Evolutionary conservation across 2,113 vertebrate species (phyloP).

Genomic region (Mobula hypostoma): DNA sequence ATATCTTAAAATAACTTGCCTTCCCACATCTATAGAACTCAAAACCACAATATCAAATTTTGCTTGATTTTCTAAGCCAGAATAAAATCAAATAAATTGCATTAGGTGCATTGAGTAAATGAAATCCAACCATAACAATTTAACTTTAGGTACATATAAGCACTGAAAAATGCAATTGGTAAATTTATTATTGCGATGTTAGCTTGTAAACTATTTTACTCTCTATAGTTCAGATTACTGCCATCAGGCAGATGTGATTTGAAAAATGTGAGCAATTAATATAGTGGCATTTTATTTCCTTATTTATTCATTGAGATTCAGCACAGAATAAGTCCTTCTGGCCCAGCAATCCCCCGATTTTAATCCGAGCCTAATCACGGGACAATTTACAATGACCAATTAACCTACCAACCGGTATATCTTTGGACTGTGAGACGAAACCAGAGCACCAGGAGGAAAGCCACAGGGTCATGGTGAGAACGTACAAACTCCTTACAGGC

Average conservation of each 20-base stretch:
- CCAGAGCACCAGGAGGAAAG: no score
- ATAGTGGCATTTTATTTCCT: no score
- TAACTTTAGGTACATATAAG: neutral
- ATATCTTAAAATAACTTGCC: neutral
- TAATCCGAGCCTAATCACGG: no score
- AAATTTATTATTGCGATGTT: neutral
- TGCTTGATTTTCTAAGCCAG: neutral
- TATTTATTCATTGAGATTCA: no score
- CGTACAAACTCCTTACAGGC: no score
- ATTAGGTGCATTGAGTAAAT: neutral
- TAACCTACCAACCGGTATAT: no score
- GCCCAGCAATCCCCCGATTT: no score
- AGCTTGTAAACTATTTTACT: neutral
- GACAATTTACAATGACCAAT: no score
- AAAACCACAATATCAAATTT: neutral
- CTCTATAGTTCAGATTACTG: neutral
- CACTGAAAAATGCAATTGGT: neutral
- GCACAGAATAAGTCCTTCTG: no score
- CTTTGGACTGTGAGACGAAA: no score
- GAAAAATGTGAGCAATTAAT: neutral
- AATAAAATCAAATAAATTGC: neutral
- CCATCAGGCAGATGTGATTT: neutral
- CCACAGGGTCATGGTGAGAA: no score
- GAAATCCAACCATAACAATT: neutral
- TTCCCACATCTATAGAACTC: neutral